These are phyloP conservation scores for Pseudococcus viburni DNA, from an alignment of 2,888 invertebrate genomes.

Conservation along the genomic window DNA sequence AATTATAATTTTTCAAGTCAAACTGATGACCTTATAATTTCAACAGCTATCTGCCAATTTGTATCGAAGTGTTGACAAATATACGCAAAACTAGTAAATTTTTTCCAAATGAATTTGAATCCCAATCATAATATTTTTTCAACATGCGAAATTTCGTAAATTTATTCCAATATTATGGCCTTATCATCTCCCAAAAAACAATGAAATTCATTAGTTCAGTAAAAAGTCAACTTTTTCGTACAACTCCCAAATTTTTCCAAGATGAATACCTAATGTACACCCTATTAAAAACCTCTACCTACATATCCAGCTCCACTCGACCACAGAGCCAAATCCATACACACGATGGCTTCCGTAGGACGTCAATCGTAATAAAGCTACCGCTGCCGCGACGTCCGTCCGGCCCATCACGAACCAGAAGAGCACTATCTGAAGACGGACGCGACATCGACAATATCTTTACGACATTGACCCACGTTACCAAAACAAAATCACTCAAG, in stretches of 20 bases:
- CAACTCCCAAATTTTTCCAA: not conserved
- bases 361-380: not conserved
- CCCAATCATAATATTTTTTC: no score
- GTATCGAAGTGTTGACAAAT: no score
- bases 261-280: not conserved
- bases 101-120: no score
- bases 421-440: not conserved
- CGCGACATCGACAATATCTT: constrained; percentile 35
- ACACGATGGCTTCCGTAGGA: not conserved
- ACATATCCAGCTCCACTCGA: not conserved
- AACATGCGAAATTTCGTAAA: no score
- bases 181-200: no score
- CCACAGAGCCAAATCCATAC: not conserved
- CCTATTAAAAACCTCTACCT: not conserved
- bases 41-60: no score
- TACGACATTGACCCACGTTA: constrained; percentile 45
- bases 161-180: no score
- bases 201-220: not conserved
- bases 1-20: no score
- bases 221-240: not conserved
- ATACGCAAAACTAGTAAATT: no score
- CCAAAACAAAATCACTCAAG: constrained; percentile 54
- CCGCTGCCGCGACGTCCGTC: not conserved
- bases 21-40: no score
- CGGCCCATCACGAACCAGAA: not conserved